Evolutionary conservation across 2,113 vertebrate genomes (phyloP), one percentile per base, ranked within the genome.

Genomic region (Menidia beryllina): DNA sequence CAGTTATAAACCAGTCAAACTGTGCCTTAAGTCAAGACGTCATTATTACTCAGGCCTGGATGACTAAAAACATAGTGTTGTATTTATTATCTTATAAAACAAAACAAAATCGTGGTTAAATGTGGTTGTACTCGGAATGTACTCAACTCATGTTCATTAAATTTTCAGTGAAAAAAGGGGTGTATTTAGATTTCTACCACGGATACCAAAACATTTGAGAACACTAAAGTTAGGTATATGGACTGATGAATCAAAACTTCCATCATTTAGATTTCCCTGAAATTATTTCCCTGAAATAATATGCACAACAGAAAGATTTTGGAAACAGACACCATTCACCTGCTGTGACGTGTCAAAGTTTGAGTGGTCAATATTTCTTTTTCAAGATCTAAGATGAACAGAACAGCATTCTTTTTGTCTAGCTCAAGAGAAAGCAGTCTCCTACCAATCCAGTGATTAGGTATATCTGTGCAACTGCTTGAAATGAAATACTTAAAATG

Each of bases 271-370:
- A n/a, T n/a, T n/a, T n/a, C n/a, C n/a, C n/a, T n/a, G n/a, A n/a
- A n/a, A n/a, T n/a, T n/a, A n/a, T n/a, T n/a, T n/a, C n/a, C n/a
- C 15, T 52, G 19, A n/a, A 59, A 23, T n/a, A 59, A 25, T 26
- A 51, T 30, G 47, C 20, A 24, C 21, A 27, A 58, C 30, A 69
- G 67, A 45, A 51, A 34, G 19, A 51, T 69, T 15, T 50, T 41
- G 20, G 52, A 39, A 6, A 5, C 48, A n/a, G 23, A 26, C 13
- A 5, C 19, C 51, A 30, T 24, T 60, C 41, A 27, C 34, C 30
- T 26, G 34, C 19, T 36, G 9, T 55, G 11, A 21, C 4, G 36
- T 43, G 1, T 30, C 67, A 43, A 5, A 34, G 10, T 34, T 6
- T 34, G 30, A 34, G 47, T 10, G 3, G 30, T 51, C 3, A 1